Conservation (phyloP, 1,140 invertebrate genomes). For the Bombus superbus region DNA sequence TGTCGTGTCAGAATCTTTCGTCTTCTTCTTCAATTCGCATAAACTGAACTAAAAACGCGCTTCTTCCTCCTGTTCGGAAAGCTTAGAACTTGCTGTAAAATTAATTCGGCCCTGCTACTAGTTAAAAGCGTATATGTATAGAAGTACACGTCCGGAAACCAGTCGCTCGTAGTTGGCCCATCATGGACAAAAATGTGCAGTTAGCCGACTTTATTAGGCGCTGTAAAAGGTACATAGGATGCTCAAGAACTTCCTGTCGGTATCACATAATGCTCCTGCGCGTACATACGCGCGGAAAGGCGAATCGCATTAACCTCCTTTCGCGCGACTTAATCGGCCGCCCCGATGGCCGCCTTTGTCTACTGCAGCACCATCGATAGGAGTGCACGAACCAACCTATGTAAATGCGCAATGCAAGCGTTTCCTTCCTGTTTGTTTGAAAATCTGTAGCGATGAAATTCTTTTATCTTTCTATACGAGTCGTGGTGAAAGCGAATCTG, state of each 20-base stretch:
- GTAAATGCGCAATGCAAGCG: background rate
- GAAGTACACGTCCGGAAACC: background rate
- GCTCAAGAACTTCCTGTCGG: constrained; percentile 52
- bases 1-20: no score
- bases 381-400: background rate
- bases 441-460: no score
- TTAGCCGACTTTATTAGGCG: constrained; percentile 66
- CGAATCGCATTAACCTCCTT: constrained; percentile 69
- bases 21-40: background rate
- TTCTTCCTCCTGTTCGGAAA: no score
- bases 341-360: background rate
- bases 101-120: background rate
- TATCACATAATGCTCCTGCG: constrained; percentile 59
- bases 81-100: background rate
- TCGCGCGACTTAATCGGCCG: constrained; percentile 41
- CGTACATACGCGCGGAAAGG: constrained; percentile 36
- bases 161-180: constrained; percentile 25
- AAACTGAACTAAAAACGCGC: background rate
- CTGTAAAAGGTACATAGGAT: constrained; percentile 58
- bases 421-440: background rate
- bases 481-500: background rate
- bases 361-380: background rate
- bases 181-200: constrained; percentile 41
- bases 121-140: background rate
- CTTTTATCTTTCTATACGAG: background rate